Evolutionary conservation across 1,140 invertebrate genomes (phyloP).

Genomic region (Trachymyrmex septentrionalis): DNA sequence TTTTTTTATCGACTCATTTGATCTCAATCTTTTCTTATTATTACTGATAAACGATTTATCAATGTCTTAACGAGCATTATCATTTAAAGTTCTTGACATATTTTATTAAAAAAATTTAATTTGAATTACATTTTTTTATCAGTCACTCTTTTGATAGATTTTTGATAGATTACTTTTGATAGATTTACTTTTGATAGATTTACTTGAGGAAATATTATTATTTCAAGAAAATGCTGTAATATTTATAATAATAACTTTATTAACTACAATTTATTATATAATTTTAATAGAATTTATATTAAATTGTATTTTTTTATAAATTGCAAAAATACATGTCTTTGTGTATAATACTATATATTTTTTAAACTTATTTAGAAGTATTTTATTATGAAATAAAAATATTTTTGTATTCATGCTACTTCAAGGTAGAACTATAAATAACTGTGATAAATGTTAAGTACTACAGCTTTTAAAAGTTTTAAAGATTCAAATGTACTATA

Average conservation of each 20-base stretch:
- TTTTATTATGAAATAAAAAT: slow-evolving; percentile 21
- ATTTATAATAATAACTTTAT: background rate
- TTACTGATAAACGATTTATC: slow-evolving; percentile 23
- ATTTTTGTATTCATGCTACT: slow-evolving; percentile 66
- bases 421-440: slow-evolving; percentile 25
- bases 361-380: background rate
- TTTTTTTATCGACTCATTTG: background rate
- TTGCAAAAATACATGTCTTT: background rate
- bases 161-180: no score
- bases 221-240: background rate
- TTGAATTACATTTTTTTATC: background rate
- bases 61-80: background rate
- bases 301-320: background rate
- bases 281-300: slow-evolving; percentile 39
- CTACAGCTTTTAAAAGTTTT: background rate
- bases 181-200: background rate
- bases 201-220: no score
- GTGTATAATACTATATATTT: background rate
- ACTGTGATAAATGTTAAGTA: background rate
- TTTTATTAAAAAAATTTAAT: background rate
- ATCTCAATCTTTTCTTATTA: background rate
- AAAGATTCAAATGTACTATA: background rate
- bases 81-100: background rate
- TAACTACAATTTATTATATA: background rate
- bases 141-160: background rate